Evolutionary conservation across 1,140 invertebrate genomes (phyloP).

Genomic region (Phenacoccus solenopsis): DNA sequence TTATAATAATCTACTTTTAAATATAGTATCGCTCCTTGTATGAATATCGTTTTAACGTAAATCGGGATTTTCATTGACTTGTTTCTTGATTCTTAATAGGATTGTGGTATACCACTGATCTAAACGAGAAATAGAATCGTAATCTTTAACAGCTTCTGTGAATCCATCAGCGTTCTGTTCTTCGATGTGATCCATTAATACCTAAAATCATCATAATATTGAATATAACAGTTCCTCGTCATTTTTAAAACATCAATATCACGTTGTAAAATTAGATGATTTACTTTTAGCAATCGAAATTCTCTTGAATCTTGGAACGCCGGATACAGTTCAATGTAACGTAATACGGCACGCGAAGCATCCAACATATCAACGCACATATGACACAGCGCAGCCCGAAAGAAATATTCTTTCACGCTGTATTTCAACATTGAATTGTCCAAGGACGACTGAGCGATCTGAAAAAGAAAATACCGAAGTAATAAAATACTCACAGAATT

Average conservation of each 20-base stretch:
- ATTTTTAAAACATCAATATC: background rate
- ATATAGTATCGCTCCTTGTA: background rate
- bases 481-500: too few species aligned
- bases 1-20: too few species aligned
- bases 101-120: slow-evolving; percentile 98
- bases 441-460: slow-evolving; percentile 82
- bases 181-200: slow-evolving; percentile 61
- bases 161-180: slow-evolving; percentile 92
- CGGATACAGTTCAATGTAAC: slow-evolving; percentile 88
- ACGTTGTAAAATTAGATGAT: background rate
- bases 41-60: slow-evolving; percentile 46
- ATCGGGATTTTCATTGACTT: slow-evolving; percentile 73
- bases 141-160: slow-evolving; percentile 90
- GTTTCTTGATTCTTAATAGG: slow-evolving; percentile 89
- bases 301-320: slow-evolving; percentile 92
- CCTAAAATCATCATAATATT: slow-evolving; percentile 29
- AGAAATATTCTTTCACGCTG: slow-evolving; percentile 97
- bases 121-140: slow-evolving; percentile 91
- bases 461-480: slow-evolving; percentile 29
- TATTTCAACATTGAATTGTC: slow-evolving; percentile 94
- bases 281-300: slow-evolving; percentile 86
- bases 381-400: slow-evolving; percentile 85
- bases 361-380: slow-evolving; percentile 90
- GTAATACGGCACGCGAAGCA: slow-evolving; percentile 83
- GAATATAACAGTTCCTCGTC: background rate